A percentile compares a stretch with the other conserved stretches of the same genome.
Conservation (phyloP, 2,797 vertebrate species). For the Brotogeris chrysoptera region DNA sequence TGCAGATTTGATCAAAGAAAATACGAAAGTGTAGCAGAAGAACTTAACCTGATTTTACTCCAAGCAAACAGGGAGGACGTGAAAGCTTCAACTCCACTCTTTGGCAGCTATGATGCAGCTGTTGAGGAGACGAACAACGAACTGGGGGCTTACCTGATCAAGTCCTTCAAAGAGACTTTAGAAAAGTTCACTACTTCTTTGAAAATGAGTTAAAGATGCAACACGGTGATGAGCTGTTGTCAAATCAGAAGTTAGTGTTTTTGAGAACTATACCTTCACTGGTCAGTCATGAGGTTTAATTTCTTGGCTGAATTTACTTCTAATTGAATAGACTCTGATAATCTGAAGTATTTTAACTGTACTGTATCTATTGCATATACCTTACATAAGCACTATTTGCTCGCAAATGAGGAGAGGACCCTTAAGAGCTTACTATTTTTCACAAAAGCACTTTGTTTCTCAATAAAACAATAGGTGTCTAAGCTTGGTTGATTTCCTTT, state of each 20-base stretch:
- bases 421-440: background rate
- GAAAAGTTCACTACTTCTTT: conserved; percentile 81
- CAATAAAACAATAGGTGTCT: background rate
- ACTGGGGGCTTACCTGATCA: conserved; percentile 86
- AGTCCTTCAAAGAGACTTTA: conserved; percentile 85
- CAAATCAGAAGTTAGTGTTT: background rate
- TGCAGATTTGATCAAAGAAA: conserved; percentile 81
- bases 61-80: conserved; percentile 81
- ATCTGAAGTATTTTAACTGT: background rate
- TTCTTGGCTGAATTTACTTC: background rate
- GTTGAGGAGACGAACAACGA: conserved; percentile 92
- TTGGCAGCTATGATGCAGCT: conserved; percentile 88
- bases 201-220: conserved; percentile 54
- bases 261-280: background rate
- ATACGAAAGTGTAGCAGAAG: conserved; percentile 79
- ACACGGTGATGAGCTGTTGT: background rate
- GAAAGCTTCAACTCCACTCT: conserved; percentile 85
- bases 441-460: background rate
- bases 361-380: background rate
- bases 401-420: background rate
- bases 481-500: background rate
- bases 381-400: background rate
- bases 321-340: background rate
- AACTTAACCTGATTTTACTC: conserved; percentile 82
- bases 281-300: background rate